Base-by-base conservation (phyloP, 2,113 vertebrate species). In the Setophaga coronata region DNA sequence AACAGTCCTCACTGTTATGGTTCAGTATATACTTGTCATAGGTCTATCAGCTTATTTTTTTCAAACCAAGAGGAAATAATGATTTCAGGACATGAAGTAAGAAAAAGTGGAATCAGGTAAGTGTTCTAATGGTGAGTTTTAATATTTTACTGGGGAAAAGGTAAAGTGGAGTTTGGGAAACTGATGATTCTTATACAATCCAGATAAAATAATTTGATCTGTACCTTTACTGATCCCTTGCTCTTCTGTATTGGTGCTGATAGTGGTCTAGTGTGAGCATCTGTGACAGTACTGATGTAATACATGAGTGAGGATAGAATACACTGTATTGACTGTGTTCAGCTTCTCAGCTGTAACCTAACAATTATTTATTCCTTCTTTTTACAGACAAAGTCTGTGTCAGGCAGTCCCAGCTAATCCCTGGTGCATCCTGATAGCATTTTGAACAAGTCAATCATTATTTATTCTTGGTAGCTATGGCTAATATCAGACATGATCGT, bases 1-100 rank as follows among this genome's bases (percentile, higher is more conserved):
- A 99, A 99, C 96, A 99, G 99, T 83, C 98, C 98, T 93, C 97
- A 97, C 28, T 99, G 99, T 95, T 96, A 97, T 0, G 98, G 98
- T 65, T 99, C 98, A 7, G 98, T 99, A 77, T 99, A 99, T 95
- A 98, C 97, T 66, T 99, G 99, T 96, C 97, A 98, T 80, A 98
- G 99, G 82, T 99, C 99, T 9, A 92, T 99, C 97, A 99, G 99
- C 94, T 97, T 99, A 89, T 99, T 99, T 97, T 99, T 99, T 97
- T 98, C 98, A 95, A 99, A 98, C 78, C 99, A 99, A 96, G 99
- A 99, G 19, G 99, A 99, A 98, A 99, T 99, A 97, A 98, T 96
- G 91, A 99, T 99, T 98, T 98, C 98, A 90, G 98, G 99, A 80
- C 99, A 99, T 95, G 98, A 99, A 98, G 99, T 99, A 96, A 99